Conservation (phyloP, 2,113 vertebrate species). For the Madoqua kirkii region DNA sequence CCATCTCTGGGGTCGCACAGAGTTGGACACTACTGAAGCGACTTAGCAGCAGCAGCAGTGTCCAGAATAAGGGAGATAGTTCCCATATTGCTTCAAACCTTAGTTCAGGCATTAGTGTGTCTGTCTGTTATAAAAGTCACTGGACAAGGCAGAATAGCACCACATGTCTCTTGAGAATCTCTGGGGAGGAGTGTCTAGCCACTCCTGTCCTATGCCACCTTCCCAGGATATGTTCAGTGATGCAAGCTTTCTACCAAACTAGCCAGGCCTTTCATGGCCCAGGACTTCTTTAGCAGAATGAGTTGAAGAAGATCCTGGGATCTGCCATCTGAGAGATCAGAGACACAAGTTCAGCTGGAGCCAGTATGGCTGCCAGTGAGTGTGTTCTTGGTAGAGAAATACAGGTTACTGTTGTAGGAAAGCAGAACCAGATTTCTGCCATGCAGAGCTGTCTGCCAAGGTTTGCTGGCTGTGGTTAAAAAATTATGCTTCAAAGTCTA, state of each 20-base stretch:
- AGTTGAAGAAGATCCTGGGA: not conserved
- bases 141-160: not conserved
- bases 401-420: not conserved
- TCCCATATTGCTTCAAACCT: not conserved
- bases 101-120: not conserved
- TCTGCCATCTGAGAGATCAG: not conserved
- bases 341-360: not conserved
- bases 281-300: not conserved
- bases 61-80: rapidly evolving
- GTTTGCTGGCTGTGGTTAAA: too few relatives aligned
- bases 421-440: not conserved
- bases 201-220: rapidly evolving
- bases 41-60: too few relatives aligned
- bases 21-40: too few relatives aligned
- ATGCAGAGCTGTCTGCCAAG: not conserved
- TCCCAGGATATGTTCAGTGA: not conserved
- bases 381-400: not conserved
- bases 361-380: too few relatives aligned
- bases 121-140: not conserved
- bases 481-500: not conserved
- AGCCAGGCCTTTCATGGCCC: not conserved
- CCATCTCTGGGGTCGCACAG: too few relatives aligned
- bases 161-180: not conserved
- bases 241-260: not conserved
- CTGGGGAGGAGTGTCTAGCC: not conserved